Conservation (phyloP, 2,888 invertebrate species). For the Aphelenchoides bicaudatus region DNA sequence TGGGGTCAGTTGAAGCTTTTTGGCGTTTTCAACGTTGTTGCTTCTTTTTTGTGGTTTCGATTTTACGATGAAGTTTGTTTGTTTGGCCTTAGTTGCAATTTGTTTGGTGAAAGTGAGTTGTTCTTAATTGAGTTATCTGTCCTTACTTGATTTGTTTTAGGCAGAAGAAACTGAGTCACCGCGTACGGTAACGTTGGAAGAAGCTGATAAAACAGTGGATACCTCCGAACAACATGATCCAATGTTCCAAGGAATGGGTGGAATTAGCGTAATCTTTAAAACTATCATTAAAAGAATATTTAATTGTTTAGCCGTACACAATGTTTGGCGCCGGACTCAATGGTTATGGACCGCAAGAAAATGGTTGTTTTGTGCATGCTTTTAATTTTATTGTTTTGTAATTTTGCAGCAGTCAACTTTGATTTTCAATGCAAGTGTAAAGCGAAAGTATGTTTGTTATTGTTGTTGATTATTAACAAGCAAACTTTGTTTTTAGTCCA, state of each 20-base stretch:
- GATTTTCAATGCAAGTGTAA: slow-evolving; percentile 42
- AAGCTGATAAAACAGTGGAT: neutral
- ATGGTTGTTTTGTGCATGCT: neutral
- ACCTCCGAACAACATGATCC: slow-evolving; percentile 12
- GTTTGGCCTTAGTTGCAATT: too few species aligned
- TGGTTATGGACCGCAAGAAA: slow-evolving; percentile 12
- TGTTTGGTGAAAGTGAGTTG: neutral
- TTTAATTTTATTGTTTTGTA: neutral
- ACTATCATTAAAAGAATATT: neutral
- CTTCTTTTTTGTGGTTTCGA: too few species aligned
- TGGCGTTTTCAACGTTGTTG: too few species aligned
- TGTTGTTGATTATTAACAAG: too few species aligned
- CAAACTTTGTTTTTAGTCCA: too few species aligned
- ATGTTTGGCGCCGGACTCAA: neutral
- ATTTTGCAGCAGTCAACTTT: slow-evolving; percentile 35
- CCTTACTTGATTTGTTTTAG: slow-evolving; percentile 1
- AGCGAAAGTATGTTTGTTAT: too few species aligned
- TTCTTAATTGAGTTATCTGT: too few species aligned
- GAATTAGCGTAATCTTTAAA: slow-evolving; percentile 8
- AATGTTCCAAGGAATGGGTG: slow-evolving; percentile 18
- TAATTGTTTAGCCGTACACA: too few species aligned
- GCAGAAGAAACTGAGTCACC: neutral
- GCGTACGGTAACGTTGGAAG: neutral
- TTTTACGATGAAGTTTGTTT: too few species aligned
- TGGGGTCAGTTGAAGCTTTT: too few species aligned